Base-by-base conservation (phyloP, 2,113 vertebrate genomes). In the Sebastes schlegelii region DNA sequence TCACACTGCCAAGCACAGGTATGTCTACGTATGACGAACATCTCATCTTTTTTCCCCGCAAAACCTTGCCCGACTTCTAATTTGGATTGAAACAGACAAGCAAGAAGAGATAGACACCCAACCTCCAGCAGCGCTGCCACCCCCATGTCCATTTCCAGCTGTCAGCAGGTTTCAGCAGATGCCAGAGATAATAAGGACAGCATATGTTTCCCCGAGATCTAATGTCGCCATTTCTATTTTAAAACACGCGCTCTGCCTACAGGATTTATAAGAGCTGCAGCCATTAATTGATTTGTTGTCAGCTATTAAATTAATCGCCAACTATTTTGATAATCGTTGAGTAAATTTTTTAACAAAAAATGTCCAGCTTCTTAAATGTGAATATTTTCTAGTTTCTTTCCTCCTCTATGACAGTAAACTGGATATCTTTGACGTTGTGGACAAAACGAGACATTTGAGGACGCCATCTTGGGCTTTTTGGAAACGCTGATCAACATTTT, bases 131-230 rank as follows among this genome's bases (percentile, higher is more conserved):
- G 87, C 8, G 83, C 79, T 86, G 83, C 84, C 84, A 82, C 78
- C 77, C 46, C 49, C 82, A 66, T 87, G 88, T 88, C 85, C 91
- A 89, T 80, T 82, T 93, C 79, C 87, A 88, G 82, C 82, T 90
- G 88, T 87, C 91, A 91, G 87, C 71, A 79, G 52, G 74, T 81
- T 89, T 82, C 88, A 82, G 80, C 78, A 88, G 79, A 91, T 83
- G 87, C 84, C 91, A 91, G 82, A 75, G 67, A 83, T 90, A 93
- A 91, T 89, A 92, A 88, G 86, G 83, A 74, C 88, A 84, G 85
- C 83, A 86, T 79, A 88, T 79, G 83, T 77, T 87, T 92, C 75
- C 46, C 65, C 54, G 55, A 75, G 34, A 85, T 81, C 46, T 26
- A 76, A 79, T 84, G 61, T 14, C 54, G 69, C 58, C 46, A 43